These are phyloP conservation scores for Osmoderma eremita DNA, from an alignment of 2,888 invertebrate species.

Conservation along the genomic window DNA sequence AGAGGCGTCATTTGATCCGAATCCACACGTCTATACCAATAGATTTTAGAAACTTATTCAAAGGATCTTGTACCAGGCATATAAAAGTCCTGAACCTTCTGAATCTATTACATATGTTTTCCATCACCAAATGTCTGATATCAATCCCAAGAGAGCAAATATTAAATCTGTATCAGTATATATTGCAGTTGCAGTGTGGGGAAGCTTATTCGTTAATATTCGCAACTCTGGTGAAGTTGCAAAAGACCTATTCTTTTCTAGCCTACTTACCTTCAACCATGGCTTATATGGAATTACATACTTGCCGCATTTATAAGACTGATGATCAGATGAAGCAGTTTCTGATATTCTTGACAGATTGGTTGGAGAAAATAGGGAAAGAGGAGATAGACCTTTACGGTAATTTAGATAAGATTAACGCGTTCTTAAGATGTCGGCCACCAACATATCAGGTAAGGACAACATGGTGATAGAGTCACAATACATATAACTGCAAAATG, in stretches of 20 bases:
- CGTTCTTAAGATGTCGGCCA: constrained; percentile 3
- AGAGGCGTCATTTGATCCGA: constrained; percentile 20
- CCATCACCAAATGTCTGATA: neutral
- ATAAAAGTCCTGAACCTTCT: constrained; percentile 2
- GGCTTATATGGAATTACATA: constrained; percentile 21
- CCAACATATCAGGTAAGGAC: neutral
- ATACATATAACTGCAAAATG: too few species aligned
- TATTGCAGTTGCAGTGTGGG: neutral
- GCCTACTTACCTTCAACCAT: constrained; percentile 9
- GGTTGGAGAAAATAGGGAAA: neutral
- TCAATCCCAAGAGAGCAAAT: neutral
- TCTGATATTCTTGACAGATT: neutral
- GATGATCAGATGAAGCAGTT: constrained; percentile 1
- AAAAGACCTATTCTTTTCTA: constrained; percentile 7
- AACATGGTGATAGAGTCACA: neutral
- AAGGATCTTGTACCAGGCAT: constrained; percentile 3
- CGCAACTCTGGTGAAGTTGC: neutral
- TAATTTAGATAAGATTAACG: neutral
- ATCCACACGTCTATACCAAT: neutral
- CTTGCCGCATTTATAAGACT: neutral
- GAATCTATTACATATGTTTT: neutral
- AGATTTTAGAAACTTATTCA: constrained; percentile 20
- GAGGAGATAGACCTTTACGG: neutral
- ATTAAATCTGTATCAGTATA: constrained; percentile 8
- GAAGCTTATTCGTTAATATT: constrained; percentile 7